These are phyloP conservation scores for Hassar affinis DNA, from an alignment of 2,113 vertebrate genomes.

Conservation along the genomic window DNA sequence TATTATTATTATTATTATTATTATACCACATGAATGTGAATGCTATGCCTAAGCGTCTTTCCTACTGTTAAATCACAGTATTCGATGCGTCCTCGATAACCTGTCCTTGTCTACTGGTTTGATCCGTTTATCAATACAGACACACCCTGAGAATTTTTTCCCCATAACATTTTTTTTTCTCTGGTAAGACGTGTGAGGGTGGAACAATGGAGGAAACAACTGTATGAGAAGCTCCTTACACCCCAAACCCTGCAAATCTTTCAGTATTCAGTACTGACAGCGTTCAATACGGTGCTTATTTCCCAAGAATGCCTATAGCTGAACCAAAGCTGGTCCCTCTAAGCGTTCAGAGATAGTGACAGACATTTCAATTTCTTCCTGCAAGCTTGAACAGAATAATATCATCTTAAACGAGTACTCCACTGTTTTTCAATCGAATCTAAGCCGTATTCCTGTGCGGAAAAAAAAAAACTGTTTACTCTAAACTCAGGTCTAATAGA, in stretches of 20 bases:
- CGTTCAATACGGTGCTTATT: not conserved
- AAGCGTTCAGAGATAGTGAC: not conserved
- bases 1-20: not conserved
- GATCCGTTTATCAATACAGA: slow-evolving; percentile 14
- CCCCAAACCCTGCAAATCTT: not conserved
- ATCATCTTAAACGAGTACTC: not conserved
- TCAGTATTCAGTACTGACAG: no score
- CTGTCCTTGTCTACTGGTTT: slow-evolving; percentile 9
- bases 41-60: not conserved
- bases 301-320: not conserved
- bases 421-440: not conserved
- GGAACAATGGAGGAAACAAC: no score
- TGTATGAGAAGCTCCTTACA: not conserved
- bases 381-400: not conserved
- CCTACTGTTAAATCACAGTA: slow-evolving; percentile 8
- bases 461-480: not conserved
- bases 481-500: not conserved
- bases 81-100: slow-evolving; percentile 12
- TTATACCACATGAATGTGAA: not conserved
- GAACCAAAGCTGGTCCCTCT: not conserved
- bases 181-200: not conserved
- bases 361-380: not conserved
- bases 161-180: not conserved
- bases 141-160: slow-evolving; percentile 32
- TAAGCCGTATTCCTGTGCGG: not conserved